Evolutionary conservation across 2,797 vertebrate species (phyloP), one percentile per base, ranked within the genome.

Genomic region (Erethizon dorsatum): DNA sequence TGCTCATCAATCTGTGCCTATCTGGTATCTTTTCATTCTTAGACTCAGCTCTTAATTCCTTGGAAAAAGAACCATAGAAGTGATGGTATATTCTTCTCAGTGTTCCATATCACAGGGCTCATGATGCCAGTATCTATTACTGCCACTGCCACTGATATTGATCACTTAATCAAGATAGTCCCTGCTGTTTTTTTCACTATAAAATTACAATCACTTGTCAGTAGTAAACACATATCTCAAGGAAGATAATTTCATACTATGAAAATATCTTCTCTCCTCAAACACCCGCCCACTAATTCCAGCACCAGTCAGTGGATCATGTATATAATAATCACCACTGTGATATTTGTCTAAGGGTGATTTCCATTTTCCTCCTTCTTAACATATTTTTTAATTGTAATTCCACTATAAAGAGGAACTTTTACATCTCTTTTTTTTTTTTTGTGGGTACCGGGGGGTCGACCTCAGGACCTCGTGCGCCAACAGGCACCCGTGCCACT

Each of bases 21-120:
- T 57, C 15, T 87, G 22, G 9, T 67, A 28, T 59, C 41, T 93
- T 92, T 92, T 92, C 47, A 95, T 92, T 94, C 41, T 69, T 33
- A 45, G 54, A 89, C 9, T 79, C 24, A 83, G 50, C 41, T 86
- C 33, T 41, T 77, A 65, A 13, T 91, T 89, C 6, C 63, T 90
- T 84, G 73, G 52, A 92, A 90, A 83, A 24, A 95, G 47, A 93
- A 83, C 22, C 73, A 69, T n/a, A 86, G 33, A 93, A 86, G 93
- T 69, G 6, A 12, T 77, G 12, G 5, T 6, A 5, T 78, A 6
- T 75, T 28, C 41, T 89, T 83, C 33, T 79, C 69, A 86, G n/a
- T 50, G 22, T 6, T 90, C 18, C 3, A 0, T 94, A 69, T 83
- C 45, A 89, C 4, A 33, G 78, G 6, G 37, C 28, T 82, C 26